Conservation (phyloP, 2,797 vertebrate species). For the Anisognathus igniventris region DNA sequence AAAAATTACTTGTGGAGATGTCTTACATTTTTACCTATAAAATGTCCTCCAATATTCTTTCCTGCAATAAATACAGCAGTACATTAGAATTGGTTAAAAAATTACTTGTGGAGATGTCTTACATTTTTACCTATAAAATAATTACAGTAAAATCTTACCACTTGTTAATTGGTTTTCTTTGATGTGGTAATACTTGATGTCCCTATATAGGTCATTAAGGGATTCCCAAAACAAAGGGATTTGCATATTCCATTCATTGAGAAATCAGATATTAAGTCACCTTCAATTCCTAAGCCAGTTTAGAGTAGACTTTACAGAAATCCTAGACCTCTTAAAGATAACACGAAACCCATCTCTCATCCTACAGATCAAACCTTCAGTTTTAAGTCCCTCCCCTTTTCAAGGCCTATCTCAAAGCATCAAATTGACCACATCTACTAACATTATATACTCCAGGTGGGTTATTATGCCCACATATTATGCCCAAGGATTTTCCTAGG, state of each 20-base stretch:
- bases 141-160: not conserved
- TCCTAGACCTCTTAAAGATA: not conserved
- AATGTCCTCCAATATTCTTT: constrained; percentile 83
- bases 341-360: not conserved
- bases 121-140: not conserved
- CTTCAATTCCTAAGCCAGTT: not conserved
- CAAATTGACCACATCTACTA: not conserved
- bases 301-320: not conserved
- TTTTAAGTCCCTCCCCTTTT: not conserved
- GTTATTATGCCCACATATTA: not conserved
- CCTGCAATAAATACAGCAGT: constrained; percentile 74
- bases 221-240: not conserved
- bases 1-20: not conserved
- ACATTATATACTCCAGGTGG: not conserved
- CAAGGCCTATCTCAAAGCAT: not conserved
- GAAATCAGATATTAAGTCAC: not conserved
- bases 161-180: not conserved
- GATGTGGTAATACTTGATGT: not conserved
- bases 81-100: not conserved
- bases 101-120: not conserved
- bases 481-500: not conserved
- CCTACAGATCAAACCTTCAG: not conserved
- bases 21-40: not conserved
- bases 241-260: not conserved
- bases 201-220: not conserved